Evolutionary conservation across 2,113 vertebrate species (phyloP), one percentile per base, ranked within the genome.

Genomic region (Chauna torquata): DNA sequence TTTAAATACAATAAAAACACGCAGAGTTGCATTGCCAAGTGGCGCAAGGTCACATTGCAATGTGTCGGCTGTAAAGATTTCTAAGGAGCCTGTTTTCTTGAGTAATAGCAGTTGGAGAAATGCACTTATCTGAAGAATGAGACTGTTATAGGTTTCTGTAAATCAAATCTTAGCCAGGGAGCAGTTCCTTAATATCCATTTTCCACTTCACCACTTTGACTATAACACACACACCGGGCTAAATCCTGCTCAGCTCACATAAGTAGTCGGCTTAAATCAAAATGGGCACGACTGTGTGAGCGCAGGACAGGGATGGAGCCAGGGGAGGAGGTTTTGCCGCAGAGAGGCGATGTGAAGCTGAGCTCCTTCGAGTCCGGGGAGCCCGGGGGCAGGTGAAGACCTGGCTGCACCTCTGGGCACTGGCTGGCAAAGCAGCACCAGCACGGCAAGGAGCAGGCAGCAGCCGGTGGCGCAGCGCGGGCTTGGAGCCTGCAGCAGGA

Each of bases 81-180:
- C 90, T 86, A 57, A 88, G 85, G 42, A 96, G 42, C 25, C 87
- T 97, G 94, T 44, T 88, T 94, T 74, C 70, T 62, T 93, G 90
- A 96, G 85, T 95, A 95, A 93, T 89, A 83, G 69, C 79, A 54
- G 95, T 96, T 72, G 72, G 57, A 95, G 77, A 92, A 95, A 94
- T 72, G 94, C 81, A 87, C 91, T 97, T 97, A 96, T 88, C 90
- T 95, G 93, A 96, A 96, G 90, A 90, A 96, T 94, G 89, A 92
- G 80, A 17, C 44, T 82, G 71, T 95, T 97, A 95, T 13, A 94
- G 30, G 74, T 96, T 96, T 95, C 90, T 97, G 89, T 94, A 96
- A 97, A 91, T 69, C 74, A 69, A 93, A 85, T 59, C 25, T 66
- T 68, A 86, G 82, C 77, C 89, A 96, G 97, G 97, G 83, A 97